Percentiles rank a stretch among this genome's conserved stretches.
These are phyloP conservation scores for Orchesellides sinensis DNA, from an alignment of 2,888 invertebrate species.

Conservation along the genomic window DNA sequence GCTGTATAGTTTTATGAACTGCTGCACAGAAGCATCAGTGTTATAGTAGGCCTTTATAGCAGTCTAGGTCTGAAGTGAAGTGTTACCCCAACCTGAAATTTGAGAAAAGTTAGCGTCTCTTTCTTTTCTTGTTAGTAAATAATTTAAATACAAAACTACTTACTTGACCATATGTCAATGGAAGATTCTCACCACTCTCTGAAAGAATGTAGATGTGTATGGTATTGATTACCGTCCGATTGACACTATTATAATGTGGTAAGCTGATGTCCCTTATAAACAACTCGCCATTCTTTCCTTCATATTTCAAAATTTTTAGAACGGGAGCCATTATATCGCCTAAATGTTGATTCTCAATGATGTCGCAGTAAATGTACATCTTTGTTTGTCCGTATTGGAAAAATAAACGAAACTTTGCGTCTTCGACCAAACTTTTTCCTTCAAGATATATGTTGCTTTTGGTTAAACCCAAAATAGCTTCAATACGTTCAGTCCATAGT, in stretches of 20 bases:
- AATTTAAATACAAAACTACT: no score
- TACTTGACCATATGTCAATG: no score
- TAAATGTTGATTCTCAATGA: neutral
- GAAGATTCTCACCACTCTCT: no score
- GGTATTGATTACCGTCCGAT: neutral
- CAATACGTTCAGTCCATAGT: no score
- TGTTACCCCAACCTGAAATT: neutral
- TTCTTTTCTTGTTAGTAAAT: no score
- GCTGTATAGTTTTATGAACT: neutral
- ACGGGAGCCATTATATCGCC: neutral
- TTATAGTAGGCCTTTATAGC: neutral
- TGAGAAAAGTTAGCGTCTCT: neutral
- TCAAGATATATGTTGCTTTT: no score
- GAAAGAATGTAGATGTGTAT: neutral
- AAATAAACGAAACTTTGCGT: neutral
- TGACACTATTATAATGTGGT: neutral
- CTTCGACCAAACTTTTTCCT: no score
- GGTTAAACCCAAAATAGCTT: no score
- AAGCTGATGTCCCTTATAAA: neutral
- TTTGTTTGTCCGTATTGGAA: neutral
- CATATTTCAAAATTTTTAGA: neutral
- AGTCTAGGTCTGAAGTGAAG: slow-evolving; percentile 1
- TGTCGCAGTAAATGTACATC: neutral
- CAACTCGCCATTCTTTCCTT: neutral
- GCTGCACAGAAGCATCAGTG: neutral